Evolutionary conservation across 2,113 vertebrate genomes (phyloP).

Genomic region (Leptodactylus fuscus): DNA sequence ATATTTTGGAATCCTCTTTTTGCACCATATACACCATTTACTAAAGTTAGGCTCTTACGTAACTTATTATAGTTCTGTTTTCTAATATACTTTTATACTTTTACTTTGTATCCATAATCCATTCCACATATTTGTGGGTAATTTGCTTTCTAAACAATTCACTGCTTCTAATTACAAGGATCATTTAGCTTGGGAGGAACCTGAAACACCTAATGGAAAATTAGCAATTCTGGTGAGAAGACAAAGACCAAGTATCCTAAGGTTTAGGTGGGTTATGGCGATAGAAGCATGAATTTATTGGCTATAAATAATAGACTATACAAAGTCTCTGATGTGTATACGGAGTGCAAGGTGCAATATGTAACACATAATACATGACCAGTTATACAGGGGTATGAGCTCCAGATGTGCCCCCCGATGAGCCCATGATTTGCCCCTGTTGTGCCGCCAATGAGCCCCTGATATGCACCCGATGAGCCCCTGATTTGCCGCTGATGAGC

Average conservation of each 20-base stretch:
- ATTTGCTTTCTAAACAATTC: not conserved
- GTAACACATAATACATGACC: not conserved
- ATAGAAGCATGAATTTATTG: not conserved
- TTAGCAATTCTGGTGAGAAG: not conserved
- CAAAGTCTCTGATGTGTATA: not conserved
- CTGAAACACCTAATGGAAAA: not conserved
- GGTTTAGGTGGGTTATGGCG: not conserved
- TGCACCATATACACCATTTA: no score
- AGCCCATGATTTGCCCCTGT: no score
- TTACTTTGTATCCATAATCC: not conserved
- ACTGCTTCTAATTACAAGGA: constrained; percentile 10
- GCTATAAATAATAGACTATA: not conserved
- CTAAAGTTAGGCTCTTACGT: no score
- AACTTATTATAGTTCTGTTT: no score
- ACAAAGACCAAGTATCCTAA: not conserved
- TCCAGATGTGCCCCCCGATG: no score
- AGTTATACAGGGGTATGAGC: not conserved
- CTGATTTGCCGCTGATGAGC: no score
- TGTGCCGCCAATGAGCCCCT: no score
- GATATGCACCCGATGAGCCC: no score
- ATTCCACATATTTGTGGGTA: not conserved
- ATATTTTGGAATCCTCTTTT: no score
- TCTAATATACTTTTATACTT: no score
- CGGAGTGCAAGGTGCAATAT: not conserved
- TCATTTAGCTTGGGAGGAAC: constrained; percentile 2